These are phyloP conservation scores for Erythrolamprus reginae DNA, from an alignment of 2,113 vertebrate species.

Conservation along the genomic window DNA sequence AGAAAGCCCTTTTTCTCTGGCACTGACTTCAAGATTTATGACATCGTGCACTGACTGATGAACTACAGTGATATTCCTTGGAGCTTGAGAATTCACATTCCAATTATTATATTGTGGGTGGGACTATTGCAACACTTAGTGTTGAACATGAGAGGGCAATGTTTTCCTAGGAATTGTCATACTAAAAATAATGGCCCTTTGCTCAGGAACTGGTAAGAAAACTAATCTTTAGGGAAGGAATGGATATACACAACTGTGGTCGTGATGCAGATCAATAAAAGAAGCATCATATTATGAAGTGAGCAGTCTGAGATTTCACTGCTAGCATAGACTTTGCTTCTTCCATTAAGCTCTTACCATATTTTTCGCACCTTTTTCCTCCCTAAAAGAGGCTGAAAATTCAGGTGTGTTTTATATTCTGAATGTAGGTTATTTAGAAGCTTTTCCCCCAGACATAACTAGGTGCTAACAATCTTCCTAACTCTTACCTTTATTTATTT, in stretches of 20 bases:
- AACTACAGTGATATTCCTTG: neutral
- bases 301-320: neutral
- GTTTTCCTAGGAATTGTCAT: conserved; percentile 37
- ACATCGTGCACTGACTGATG: neutral
- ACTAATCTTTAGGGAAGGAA: neutral
- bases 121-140: neutral
- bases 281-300: neutral
- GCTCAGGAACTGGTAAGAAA: neutral
- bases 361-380: too few relatives aligned
- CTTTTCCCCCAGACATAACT: too few relatives aligned
- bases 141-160: conserved; percentile 51
- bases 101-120: neutral
- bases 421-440: too few relatives aligned
- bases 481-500: too few relatives aligned
- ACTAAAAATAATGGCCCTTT: fast-evolving
- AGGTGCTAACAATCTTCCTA: too few relatives aligned
- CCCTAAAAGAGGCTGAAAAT: too few relatives aligned
- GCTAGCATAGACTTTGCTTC: neutral
- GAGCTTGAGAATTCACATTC: neutral
- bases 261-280: neutral
- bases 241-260: neutral
- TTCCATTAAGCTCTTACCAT: neutral
- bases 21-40: neutral
- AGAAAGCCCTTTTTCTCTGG: neutral
- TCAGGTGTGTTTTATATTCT: too few relatives aligned